Evolutionary conservation across 1,140 invertebrate species (phyloP).

Genomic region (Ephestia elutella): DNA sequence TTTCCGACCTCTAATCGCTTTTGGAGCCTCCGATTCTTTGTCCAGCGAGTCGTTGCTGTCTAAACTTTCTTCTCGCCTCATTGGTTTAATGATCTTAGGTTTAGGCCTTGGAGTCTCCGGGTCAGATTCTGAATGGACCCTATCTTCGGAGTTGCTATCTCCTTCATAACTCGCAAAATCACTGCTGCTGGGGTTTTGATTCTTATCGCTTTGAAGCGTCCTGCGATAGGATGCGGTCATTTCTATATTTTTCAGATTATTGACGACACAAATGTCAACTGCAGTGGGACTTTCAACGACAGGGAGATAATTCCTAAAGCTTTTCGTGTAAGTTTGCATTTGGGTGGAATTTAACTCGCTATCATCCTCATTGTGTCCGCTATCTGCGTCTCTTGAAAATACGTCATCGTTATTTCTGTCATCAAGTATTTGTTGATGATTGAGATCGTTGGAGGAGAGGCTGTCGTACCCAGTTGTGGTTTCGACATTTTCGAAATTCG

Average conservation of each 20-base stretch:
- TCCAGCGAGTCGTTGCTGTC: constrained; percentile 63
- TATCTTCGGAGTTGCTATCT: constrained; percentile 74
- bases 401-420: constrained; percentile 42
- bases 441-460: constrained; percentile 56
- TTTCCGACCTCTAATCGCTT: constrained; percentile 84
- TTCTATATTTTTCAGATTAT: constrained; percentile 70
- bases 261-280: constrained; percentile 66
- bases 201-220: constrained; percentile 34
- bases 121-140: constrained; percentile 64
- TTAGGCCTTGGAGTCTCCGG: constrained; percentile 57
- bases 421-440: constrained; percentile 53
- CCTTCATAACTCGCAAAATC: constrained; percentile 62
- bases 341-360: constrained; percentile 71
- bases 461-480: constrained; percentile 67
- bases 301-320: constrained; percentile 64
- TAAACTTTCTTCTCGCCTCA: constrained; percentile 46
- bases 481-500: constrained; percentile 61
- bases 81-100: constrained; percentile 78
- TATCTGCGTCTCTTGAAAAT: constrained; percentile 46
- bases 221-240: constrained; percentile 68
- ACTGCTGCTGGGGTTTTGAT: constrained; percentile 52
- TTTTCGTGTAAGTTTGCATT: constrained; percentile 65
- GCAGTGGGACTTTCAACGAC: constrained; percentile 65
- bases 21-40: constrained; percentile 68
- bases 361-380: constrained; percentile 78